phyloP scores from a whole-genome alignment of 1,140 invertebrate species.

The Eufriesea mexicana region DNA sequence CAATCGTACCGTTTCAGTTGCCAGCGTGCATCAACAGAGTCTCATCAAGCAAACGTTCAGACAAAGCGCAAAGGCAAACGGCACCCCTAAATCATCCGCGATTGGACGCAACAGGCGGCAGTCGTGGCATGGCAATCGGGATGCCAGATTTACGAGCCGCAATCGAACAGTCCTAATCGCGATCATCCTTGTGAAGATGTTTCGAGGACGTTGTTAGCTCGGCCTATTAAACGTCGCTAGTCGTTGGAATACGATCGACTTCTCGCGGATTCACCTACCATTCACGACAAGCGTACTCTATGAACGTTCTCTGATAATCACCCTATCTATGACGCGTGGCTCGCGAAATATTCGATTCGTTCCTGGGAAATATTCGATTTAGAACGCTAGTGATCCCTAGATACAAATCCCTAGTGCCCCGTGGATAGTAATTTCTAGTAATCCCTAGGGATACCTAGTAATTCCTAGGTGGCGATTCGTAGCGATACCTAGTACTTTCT shows the following conservation, averaged over 20 bases:
- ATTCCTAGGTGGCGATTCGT: too few species aligned
- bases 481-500: too few species aligned
- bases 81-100: conserved; percentile 18
- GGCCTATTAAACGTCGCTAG: conserved; percentile 40
- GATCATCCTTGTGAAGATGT: neutral
- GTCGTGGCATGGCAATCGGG: neutral
- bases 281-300: neutral
- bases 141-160: conserved; percentile 4
- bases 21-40: too few species aligned
- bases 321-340: neutral
- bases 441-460: too few species aligned
- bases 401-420: too few species aligned
- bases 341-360: too few species aligned
- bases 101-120: neutral
- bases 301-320: neutral
- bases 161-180: conserved; percentile 4
- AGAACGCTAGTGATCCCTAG: too few species aligned
- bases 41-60: neutral
- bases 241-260: conserved; percentile 32
- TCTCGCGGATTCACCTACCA: conserved; percentile 26
- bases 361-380: too few species aligned
- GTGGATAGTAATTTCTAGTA: too few species aligned
- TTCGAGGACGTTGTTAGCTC: conserved; percentile 24
- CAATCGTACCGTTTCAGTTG: neutral
- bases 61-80: neutral